Conservation (phyloP, 2,888 invertebrate genomes). For the Volucella bombylans region DNA sequence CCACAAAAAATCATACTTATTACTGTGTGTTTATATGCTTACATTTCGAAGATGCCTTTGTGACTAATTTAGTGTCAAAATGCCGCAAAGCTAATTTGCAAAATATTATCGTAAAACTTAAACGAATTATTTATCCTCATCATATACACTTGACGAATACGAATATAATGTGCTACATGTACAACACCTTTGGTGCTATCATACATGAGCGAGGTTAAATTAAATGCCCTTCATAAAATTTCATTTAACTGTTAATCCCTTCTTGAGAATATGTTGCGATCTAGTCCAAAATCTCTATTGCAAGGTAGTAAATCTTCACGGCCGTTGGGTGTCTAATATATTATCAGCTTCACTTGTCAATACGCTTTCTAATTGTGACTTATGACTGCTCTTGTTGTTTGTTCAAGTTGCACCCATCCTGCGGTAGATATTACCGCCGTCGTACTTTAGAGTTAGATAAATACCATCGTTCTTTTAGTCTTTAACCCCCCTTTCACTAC, state of each 20-base stretch:
- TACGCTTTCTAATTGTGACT: slow-evolving; percentile 65
- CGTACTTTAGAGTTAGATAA: slow-evolving; percentile 52
- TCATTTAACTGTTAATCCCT: slow-evolving; percentile 58
- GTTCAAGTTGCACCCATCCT: slow-evolving; percentile 4
- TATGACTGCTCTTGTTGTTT: slow-evolving; percentile 47
- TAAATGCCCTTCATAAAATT: slow-evolving; percentile 43
- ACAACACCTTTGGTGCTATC: no score
- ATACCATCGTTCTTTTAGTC: slow-evolving; percentile 39
- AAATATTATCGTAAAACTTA: no score
- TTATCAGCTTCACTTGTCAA: slow-evolving; percentile 23
- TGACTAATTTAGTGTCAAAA: no score
- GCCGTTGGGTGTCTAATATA: background rate
- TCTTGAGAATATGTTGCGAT: no score
- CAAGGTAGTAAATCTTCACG: slow-evolving; percentile 43
- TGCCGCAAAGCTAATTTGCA: no score
- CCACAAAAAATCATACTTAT: no score
- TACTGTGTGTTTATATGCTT: no score
- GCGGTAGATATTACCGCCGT: slow-evolving; percentile 4
- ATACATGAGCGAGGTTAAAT: no score
- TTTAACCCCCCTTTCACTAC: background rate
- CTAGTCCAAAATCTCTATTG: background rate
- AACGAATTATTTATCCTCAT: no score
- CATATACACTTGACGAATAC: no score
- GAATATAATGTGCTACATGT: no score
- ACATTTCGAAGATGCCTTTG: no score